A percentile compares a stretch with the other conserved stretches of the same genome.
These are phyloP conservation scores for Holotrichia oblita DNA, from an alignment of 1,140 invertebrate species.

Conservation along the genomic window DNA sequence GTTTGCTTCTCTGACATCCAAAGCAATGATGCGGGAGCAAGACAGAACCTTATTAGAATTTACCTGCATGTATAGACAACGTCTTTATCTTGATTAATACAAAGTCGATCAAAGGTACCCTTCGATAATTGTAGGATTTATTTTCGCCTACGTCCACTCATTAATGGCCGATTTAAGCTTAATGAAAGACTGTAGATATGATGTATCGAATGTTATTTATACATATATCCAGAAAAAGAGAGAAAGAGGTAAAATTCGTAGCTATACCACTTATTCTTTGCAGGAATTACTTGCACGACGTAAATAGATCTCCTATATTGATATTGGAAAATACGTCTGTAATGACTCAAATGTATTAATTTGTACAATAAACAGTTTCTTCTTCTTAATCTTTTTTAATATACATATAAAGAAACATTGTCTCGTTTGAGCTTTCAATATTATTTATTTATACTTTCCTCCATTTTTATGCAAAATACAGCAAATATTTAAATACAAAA, in stretches of 20 bases:
- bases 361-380: too few species aligned
- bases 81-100: constrained; percentile 39
- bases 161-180: constrained; percentile 35
- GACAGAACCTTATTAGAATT: constrained; percentile 25
- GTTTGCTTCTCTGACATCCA: neutral
- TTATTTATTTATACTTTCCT: too few species aligned
- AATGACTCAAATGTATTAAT: too few species aligned
- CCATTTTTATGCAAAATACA: too few species aligned
- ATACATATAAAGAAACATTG: too few species aligned
- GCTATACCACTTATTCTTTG: neutral
- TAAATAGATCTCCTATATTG: too few species aligned
- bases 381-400: too few species aligned
- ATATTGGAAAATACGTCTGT: too few species aligned
- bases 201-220: constrained; percentile 14
- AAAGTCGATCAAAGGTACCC: constrained; percentile 40
- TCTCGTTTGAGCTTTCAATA: too few species aligned
- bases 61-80: constrained; percentile 9
- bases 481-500: too few species aligned
- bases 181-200: constrained; percentile 8
- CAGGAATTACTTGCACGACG: neutral
- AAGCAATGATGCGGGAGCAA: constrained; percentile 6
- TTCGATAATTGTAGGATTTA: constrained; percentile 40
- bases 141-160: constrained; percentile 36
- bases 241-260: neutral
- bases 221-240: neutral